Conservation (phyloP, 2,113 vertebrate genomes). For the Ailurus styani region DNA sequence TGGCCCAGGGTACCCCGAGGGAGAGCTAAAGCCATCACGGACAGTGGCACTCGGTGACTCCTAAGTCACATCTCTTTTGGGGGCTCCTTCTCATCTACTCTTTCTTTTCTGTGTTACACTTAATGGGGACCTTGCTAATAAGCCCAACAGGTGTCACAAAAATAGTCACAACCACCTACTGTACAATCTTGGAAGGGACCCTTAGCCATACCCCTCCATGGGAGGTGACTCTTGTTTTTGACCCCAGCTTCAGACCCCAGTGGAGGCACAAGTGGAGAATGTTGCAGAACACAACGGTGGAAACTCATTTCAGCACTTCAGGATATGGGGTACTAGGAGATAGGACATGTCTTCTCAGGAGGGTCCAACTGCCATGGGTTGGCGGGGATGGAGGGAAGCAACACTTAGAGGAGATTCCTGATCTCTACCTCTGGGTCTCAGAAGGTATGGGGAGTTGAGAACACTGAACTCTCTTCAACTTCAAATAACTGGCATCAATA, state of each 20-base stretch:
- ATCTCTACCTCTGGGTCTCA: neutral
- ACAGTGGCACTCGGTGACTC: neutral
- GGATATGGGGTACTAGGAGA: neutral
- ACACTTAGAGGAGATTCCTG: neutral
- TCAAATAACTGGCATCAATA: neutral
- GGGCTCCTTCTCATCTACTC: neutral
- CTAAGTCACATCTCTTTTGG: neutral
- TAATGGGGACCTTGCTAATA: neutral
- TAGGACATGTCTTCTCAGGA: neutral
- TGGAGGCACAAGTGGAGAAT: neutral
- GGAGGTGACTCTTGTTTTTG: neutral
- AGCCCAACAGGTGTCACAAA: neutral
- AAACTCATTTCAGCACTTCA: neutral
- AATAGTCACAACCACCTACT: neutral
- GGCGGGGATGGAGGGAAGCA: neutral
- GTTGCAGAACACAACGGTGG: neutral
- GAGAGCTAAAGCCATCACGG: neutral
- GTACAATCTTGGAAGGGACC: neutral
- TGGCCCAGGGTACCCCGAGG: neutral
- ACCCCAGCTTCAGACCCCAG: neutral
- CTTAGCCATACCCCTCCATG: neutral
- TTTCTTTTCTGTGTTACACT: neutral
- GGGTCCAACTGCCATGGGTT: neutral
- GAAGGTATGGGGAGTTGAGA: neutral
- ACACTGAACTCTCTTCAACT: neutral